Base-by-base conservation (phyloP, 2,797 vertebrate genomes). In the Carduelis carduelis region DNA sequence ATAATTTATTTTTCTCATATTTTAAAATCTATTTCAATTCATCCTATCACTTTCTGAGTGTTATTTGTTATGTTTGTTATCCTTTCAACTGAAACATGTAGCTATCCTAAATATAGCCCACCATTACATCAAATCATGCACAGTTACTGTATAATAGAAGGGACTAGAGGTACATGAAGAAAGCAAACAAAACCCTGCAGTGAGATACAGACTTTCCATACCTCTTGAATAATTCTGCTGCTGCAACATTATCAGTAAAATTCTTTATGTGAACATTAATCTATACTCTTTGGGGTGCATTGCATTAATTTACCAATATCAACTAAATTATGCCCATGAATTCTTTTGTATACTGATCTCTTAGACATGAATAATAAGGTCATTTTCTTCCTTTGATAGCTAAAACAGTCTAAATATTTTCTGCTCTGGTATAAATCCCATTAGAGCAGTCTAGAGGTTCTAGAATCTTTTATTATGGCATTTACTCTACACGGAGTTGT, bases 61-160 rank as follows among this genome's bases (percentile, higher is more conserved):
- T 11, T 59, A 27, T 28, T 59, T 39, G 35, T 28, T 60, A 34
- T 57, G 23, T 35, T 91, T 70, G 71, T 28, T 66, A 32, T 91
- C 23, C 14, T 66, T 37, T 14, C 47, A 55, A 26, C 6, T 32
- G 47, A 77, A 87, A 56, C 12, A 68, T 0, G 0, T 11, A 53
- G 8, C 8, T 24, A n/a, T 60, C n/a, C 50, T 19, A 76, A 87
- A 84, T 6, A 53, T 22, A 84, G 56, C 32, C 8, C 70, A 22
- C 35, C 20, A 22, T 60, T 43, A 63, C 11, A 69, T 28, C 69
- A 63, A 71, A 43, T 27, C 11, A 12, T 1, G 21, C 30, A 21
- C 20, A 30, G 11, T 23, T 70, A 47, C 26, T 49, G 4, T 14
- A 24, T 12, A 52, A 78, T 12, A 44, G 22, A 52, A 74, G 6